Percentiles rank a stretch among this genome's conserved stretches.
Conservation (phyloP, 2,888 invertebrate genomes). For the Apodemia duryi region DNA sequence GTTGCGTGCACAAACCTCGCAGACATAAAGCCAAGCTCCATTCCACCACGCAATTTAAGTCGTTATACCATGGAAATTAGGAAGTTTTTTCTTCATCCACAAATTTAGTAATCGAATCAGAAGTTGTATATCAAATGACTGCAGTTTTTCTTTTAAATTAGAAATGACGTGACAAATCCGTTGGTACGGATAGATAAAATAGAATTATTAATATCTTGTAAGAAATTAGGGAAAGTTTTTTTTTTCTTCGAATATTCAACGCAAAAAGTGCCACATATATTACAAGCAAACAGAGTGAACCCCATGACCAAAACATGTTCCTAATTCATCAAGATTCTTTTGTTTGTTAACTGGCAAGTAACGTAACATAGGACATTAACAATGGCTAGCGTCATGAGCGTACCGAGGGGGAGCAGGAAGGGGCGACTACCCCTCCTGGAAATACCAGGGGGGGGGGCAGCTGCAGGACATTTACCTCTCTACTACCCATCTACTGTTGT, state of each 20-base stretch:
- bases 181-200: conserved; percentile 1
- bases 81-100: conserved; percentile 4
- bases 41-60: conserved; percentile 19
- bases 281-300: no score
- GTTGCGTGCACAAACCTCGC: conserved; percentile 40
- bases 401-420: no score
- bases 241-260: neutral
- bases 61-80: conserved; percentile 23
- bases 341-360: no score
- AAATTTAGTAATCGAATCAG: conserved; percentile 16
- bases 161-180: conserved; percentile 22
- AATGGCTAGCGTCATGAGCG: no score
- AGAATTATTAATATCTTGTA: conserved; percentile 31
- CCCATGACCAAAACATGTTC: no score
- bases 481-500: no score
- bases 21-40: conserved; percentile 25
- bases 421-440: no score
- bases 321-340: no score
- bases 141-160: conserved; percentile 27
- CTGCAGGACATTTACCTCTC: no score
- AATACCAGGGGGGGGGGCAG: no score
- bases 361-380: no score
- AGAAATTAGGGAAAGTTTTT: conserved; percentile 31
- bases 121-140: conserved; percentile 26
- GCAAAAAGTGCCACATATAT: neutral